Conservation (phyloP, 1,140 invertebrate genomes). For the Sinella curviseta region DNA sequence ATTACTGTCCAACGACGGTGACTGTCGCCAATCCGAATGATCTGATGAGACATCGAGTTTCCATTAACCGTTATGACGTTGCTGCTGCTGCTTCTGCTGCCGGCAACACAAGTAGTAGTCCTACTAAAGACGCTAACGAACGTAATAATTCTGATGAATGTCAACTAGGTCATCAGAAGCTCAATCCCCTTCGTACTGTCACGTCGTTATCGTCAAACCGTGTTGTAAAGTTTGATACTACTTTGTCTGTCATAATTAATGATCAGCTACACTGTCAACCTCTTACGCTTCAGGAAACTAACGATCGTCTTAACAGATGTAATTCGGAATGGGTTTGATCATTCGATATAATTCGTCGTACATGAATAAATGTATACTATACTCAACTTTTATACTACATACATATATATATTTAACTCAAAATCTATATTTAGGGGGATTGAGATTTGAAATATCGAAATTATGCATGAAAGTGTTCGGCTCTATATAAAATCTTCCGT, state of each 20-base stretch:
- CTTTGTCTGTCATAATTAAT: background rate
- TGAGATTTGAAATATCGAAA: no score
- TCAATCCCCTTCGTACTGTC: background rate
- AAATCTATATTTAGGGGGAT: no score
- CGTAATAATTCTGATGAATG: background rate
- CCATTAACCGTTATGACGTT: background rate
- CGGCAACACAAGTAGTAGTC: no score
- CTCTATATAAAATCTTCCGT: no score
- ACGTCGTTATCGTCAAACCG: background rate
- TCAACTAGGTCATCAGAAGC: background rate
- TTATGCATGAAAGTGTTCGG: no score
- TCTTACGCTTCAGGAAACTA: background rate
- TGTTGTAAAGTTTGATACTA: background rate
- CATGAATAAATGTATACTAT: background rate
- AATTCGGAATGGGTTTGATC: constrained; percentile 21
- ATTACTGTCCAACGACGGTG: background rate
- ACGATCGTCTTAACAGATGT: background rate
- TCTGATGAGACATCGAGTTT: background rate
- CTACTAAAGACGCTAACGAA: no score
- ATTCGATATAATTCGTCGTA: constrained; percentile 12
- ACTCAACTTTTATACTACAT: background rate
- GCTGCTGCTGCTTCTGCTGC: no score
- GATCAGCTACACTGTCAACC: background rate
- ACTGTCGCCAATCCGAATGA: background rate
- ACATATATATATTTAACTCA: background rate